Evolutionary conservation across 2,113 vertebrate species (phyloP).

Genomic region (Melanostigma gelatinosum): DNA sequence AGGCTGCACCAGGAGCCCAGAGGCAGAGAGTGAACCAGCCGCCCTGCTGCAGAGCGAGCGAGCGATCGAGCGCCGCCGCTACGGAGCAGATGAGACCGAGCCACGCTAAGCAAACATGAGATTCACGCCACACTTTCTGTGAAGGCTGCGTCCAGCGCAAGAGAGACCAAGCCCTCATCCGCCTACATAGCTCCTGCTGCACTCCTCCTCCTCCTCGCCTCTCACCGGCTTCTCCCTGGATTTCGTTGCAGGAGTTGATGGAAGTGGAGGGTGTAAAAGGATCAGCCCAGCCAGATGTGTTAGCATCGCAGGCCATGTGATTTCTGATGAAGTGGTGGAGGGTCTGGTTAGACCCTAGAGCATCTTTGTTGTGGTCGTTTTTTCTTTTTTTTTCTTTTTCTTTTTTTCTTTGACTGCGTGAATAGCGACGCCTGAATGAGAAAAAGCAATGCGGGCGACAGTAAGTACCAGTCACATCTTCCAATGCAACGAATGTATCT

Average conservation of each 20-base stretch:
- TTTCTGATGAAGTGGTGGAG: constrained; percentile 71
- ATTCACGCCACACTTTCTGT: constrained; percentile 72
- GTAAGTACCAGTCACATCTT: constrained; percentile 85
- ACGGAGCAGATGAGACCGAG: constrained; percentile 67
- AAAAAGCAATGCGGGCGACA: constrained; percentile 90
- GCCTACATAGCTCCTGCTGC: constrained; percentile 25
- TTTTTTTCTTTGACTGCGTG: constrained; percentile 73
- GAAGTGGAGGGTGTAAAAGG: constrained; percentile 51
- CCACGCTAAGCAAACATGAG: constrained; percentile 70
- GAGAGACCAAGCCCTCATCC: constrained; percentile 45
- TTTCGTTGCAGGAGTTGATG: constrained; percentile 56
- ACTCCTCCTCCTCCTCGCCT: not conserved
- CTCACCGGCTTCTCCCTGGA: constrained; percentile 37
- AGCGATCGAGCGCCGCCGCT: constrained; percentile 15
- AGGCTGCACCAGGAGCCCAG: constrained; percentile 74
- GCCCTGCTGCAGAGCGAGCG: constrained; percentile 63
- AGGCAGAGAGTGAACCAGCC: constrained; percentile 77
- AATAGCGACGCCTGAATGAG: constrained; percentile 88
- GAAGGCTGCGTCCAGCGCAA: constrained; percentile 50
- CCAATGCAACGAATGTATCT: constrained; percentile 57
- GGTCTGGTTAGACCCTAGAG: constrained; percentile 75
- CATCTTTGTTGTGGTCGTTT: constrained; percentile 51
- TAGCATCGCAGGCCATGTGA: constrained; percentile 69
- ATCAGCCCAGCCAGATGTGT: constrained; percentile 70
- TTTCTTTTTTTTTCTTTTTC: constrained; percentile 38